Base-by-base conservation (phyloP, 1,140 invertebrate species). In the Aphis craccivora region DNA sequence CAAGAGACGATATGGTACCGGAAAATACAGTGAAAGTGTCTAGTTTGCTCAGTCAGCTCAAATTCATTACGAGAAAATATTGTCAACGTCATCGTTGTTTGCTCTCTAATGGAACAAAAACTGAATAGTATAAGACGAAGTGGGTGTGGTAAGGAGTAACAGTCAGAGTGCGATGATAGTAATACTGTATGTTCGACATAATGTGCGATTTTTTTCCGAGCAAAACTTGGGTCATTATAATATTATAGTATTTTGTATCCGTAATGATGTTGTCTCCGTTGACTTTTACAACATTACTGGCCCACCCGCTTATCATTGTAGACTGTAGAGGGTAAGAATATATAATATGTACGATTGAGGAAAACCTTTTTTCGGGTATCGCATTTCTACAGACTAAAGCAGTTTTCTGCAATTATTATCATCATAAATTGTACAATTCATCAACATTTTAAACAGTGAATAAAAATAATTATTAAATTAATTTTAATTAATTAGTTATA, bases 161-260 rank as follows among this genome's bases (percentile, higher is more conserved):
- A 43, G 23, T 84, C 83, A 43, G 22, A 40, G 22, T 84, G 7
- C 23, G 40, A 48, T 22, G 40, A 25, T 40, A 83, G 35, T 40
- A 37, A 0, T 23, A 40, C 30, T 23, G 76, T 84, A 25, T 40
- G 11, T 25, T 86, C 23, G 84, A 86, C 84, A 86, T 40, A 86
- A 14, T 30, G 43, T n/a, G 22, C 0, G 48, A 55, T 55, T 55
- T 89, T 89, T 89, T 89, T 9, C 22, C 9, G 14, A 37, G 4
- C 23, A n/a, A 89, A 89, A 89, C 51, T 53, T 53, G 8, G 48
- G 48, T 89, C 45, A 55, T 89, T 89, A 89, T 89, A 89, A 89
- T 89, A 55, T 51, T n/a, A 55, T 37, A 37, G 35, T 40, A 37
- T 51, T 30, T 43, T 25, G 40, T 48, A 53, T 40, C 35, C 88